phyloP scores from a whole-genome alignment of 2,797 vertebrate species.

The Stomatorhinus walkeri region DNA sequence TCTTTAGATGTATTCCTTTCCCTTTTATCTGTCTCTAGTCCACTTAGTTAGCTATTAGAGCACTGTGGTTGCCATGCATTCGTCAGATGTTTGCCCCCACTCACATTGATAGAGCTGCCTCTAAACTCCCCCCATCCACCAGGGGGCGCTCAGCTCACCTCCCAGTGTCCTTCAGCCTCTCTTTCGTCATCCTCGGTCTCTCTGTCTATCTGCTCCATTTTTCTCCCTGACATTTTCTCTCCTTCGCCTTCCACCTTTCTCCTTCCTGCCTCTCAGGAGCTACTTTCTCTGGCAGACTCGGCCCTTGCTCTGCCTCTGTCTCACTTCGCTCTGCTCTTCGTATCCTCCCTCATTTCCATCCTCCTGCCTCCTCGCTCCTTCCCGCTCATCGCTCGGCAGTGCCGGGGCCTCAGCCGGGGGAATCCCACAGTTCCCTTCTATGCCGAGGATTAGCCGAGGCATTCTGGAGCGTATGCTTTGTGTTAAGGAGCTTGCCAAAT shows the following conservation, averaged over 20 bases:
- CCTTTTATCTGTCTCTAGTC: slow-evolving; percentile 51
- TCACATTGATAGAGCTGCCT: background rate
- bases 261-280: background rate
- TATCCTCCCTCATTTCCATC: slow-evolving; percentile 20
- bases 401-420: slow-evolving; percentile 47
- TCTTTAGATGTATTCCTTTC: slow-evolving; percentile 50
- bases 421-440: slow-evolving; percentile 54
- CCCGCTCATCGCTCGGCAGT: slow-evolving; percentile 38
- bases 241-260: background rate
- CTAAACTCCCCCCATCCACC: background rate
- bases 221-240: background rate
- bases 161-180: background rate
- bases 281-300: background rate
- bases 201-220: background rate
- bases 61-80: slow-evolving; percentile 40
- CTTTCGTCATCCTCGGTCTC: background rate
- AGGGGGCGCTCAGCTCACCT: background rate
- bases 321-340: slow-evolving; percentile 38
- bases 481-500: slow-evolving; percentile 65
- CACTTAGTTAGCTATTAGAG: slow-evolving; percentile 58
- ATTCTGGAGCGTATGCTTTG: slow-evolving; percentile 61
- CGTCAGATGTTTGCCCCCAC: background rate
- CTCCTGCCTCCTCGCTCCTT: slow-evolving; percentile 32
- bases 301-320: background rate
- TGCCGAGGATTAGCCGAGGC: slow-evolving; percentile 58